Evolutionary conservation across 2,113 vertebrate genomes (phyloP).

Genomic region (Rissa tridactyla): DNA sequence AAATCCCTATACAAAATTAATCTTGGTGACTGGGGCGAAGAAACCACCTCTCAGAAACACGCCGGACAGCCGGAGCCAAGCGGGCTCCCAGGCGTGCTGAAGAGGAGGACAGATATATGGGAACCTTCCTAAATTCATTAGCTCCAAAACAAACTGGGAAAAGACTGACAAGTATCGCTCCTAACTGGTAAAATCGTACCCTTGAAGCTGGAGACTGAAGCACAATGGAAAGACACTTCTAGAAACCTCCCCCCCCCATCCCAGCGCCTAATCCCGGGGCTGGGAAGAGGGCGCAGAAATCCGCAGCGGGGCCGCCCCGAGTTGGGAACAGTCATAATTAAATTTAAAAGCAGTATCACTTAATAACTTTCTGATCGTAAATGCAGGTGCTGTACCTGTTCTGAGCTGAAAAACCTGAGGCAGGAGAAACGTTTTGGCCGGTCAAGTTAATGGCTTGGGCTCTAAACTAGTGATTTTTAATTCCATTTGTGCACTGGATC

Average conservation of each 20-base stretch:
- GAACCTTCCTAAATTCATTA: conserved; percentile 15
- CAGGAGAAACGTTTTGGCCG: neutral
- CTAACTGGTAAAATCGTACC: neutral
- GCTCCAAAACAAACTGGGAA: neutral
- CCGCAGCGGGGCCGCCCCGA: accelerated
- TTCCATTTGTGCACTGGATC: neutral
- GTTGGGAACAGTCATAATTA: neutral
- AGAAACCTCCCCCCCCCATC: neutral
- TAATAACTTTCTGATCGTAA: neutral
- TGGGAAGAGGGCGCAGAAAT: neutral
- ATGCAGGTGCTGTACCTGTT: conserved; percentile 19
- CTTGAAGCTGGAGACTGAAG: neutral
- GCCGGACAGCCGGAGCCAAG: neutral
- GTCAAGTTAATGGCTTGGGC: neutral
- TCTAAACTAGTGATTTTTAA: neutral
- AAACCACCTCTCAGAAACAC: neutral
- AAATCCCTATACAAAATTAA: conserved; percentile 19
- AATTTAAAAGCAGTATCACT: neutral
- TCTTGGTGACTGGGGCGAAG: neutral
- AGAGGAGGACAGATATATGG: neutral
- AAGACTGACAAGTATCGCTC: neutral
- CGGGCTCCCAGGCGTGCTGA: neutral
- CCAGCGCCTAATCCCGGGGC: neutral
- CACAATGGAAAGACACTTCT: neutral
- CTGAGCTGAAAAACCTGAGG: neutral